phyloP scores from a whole-genome alignment of 2,797 vertebrate species.

The Hippopotamyrus pictus region DNA sequence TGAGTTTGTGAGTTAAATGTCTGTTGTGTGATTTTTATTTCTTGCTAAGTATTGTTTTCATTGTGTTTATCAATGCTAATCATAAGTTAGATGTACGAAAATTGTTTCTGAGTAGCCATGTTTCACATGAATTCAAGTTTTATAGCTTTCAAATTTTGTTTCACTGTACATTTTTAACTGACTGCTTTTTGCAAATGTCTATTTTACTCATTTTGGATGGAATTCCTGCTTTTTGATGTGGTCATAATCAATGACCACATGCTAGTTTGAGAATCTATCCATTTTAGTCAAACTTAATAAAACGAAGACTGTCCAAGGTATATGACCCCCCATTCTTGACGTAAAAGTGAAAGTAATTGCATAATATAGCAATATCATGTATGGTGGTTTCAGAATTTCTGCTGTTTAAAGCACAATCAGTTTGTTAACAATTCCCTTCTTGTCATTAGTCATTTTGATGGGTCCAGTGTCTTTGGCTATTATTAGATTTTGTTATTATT shows the following conservation, averaged over 20 bases:
- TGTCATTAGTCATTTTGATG: not conserved
- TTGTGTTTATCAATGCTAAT: not conserved
- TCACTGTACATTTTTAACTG: not conserved
- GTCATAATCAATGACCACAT: not conserved
- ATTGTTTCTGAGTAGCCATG: not conserved
- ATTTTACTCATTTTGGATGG: not conserved
- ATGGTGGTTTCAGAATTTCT: not conserved
- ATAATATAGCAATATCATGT: not conserved
- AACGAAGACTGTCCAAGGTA: not conserved
- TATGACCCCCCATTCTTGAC: not conserved
- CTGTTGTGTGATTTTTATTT: not conserved
- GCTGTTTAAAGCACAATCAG: not conserved
- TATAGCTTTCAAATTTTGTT: conserved; percentile 10
- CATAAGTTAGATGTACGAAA: not conserved
- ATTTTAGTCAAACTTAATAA: not conserved
- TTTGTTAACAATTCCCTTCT: not conserved
- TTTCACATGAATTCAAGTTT: conserved; percentile 19
- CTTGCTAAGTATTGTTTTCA: not conserved
- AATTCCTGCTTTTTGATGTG: not conserved
- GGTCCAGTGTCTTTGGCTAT: not conserved
- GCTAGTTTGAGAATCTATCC: not conserved
- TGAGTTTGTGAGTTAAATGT: conserved; percentile 2
- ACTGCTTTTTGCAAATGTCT: not conserved
- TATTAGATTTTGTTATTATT: not conserved
- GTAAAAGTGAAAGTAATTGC: not conserved